Percentiles rank a stretch among this genome's conserved stretches.
These are phyloP conservation scores for Oceanodroma tethys DNA, from an alignment of 2,113 vertebrate genomes.

Conservation along the genomic window DNA sequence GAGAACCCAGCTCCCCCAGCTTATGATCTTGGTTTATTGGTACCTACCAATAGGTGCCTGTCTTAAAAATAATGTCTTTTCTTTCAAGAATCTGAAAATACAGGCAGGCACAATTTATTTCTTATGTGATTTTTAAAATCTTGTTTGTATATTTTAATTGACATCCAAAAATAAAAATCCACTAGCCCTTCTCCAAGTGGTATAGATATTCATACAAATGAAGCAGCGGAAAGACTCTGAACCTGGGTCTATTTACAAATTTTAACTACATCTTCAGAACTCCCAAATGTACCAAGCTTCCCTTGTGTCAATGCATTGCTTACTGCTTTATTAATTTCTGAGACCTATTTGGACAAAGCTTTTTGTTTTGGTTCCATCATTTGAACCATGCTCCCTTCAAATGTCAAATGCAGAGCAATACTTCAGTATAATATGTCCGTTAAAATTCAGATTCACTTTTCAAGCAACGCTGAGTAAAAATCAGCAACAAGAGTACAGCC, in stretches of 20 bases:
- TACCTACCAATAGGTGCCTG: rapidly evolving
- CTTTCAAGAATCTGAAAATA: not conserved
- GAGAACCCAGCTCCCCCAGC: not conserved
- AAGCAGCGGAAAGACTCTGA: not conserved
- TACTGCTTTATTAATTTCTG: not conserved
- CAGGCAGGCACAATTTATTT: not conserved
- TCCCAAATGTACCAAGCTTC: not conserved
- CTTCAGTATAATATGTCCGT: rapidly evolving
- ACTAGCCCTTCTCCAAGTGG: not conserved
- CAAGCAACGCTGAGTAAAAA: not conserved
- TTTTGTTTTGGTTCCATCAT: not conserved
- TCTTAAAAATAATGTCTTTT: not conserved
- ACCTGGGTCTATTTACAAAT: not conserved
- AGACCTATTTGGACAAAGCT: not conserved
- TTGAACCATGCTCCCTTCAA: not conserved
- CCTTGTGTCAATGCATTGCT: not conserved
- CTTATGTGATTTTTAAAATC: not conserved
- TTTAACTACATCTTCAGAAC: not conserved
- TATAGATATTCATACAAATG: not conserved
- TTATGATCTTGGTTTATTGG: not conserved
- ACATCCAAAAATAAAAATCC: not conserved
- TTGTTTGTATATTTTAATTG: not conserved
- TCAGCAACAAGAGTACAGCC: not conserved
- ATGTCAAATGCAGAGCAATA: not conserved
- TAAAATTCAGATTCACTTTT: not conserved